These are phyloP conservation scores for Rhodinocichla rosea DNA, from an alignment of 2,113 vertebrate species.

Conservation along the genomic window DNA sequence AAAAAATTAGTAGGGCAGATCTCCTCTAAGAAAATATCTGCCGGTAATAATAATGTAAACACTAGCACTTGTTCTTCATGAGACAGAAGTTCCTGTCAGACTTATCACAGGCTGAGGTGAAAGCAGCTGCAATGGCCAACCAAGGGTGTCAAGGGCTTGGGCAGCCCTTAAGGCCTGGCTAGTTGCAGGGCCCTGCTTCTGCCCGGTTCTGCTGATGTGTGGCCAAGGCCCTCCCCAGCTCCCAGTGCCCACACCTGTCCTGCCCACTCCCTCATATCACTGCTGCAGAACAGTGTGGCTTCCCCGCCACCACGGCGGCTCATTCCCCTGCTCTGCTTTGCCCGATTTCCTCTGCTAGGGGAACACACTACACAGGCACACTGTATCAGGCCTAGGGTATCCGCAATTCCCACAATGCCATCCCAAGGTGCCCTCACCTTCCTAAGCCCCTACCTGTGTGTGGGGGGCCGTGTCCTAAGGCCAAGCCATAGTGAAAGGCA, in stretches of 20 bases:
- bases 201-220: fast-evolving
- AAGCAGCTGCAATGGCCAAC: background rate
- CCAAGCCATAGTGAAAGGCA: fast-evolving
- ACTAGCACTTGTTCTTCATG: background rate
- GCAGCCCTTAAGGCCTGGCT: fast-evolving
- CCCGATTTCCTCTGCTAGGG: fast-evolving
- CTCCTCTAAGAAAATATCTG: background rate
- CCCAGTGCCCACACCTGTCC: fast-evolving
- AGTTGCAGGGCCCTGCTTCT: fast-evolving
- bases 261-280: background rate
- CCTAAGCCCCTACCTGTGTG: fast-evolving
- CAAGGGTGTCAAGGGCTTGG: too few species aligned
- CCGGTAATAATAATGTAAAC: background rate
- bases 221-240: fast-evolving
- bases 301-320: fast-evolving
- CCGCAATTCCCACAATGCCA: fast-evolving
- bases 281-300: fast-evolving
- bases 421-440: fast-evolving
- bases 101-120: fast-evolving
- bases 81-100: background rate
- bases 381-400: too few species aligned
- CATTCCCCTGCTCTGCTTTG: fast-evolving
- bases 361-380: background rate
- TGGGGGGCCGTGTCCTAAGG: fast-evolving
- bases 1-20: background rate